Evolutionary conservation across 1,140 invertebrate species (phyloP), one percentile per base, ranked within the genome.

Genomic region (Drosophila prosaltans): DNA sequence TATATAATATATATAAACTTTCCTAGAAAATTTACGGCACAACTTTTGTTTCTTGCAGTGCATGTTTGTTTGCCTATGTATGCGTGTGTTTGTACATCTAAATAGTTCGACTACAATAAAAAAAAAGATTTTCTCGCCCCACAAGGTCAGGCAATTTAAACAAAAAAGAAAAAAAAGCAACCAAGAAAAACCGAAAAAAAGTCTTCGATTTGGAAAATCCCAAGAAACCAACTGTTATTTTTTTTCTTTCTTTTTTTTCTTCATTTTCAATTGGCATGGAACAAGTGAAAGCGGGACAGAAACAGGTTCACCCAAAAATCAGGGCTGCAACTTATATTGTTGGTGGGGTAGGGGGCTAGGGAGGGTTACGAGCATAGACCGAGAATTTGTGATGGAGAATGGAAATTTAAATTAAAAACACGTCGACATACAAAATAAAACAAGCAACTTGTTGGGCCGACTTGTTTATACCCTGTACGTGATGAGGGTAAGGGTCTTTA

Each of bases 331-430:
- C 32, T 7, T 7, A 30, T 3, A 30, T 30, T 30, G 28, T 30
- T 3, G 43, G 5, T 0, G 5, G 41, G 11, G 16, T 1, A 4
- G 41, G 11, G 43, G 16, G 45, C 7, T 1, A 3, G 10, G 21
- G 8, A 21, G 45, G 45, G 32, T 6, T 36, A 2, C 7, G 45
- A 36, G 6, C 6, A 5, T 6, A 36, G 32, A 51, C 45, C 45
- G 45, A 51, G 45, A 51, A 51, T 51, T 51, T 51, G 45, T 51
- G 45, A 64, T 26, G 65, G 30, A 24, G 26, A 16, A 67, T 74
- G 65, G 51, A 71, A 80, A 83, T 86, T 86, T 80, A 88, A 86
- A 86, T 86, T 86, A 86, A 88, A 88, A 86, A 88, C 80, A 86
- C 83, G 76, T 88, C 72, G 69, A 76, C 80, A 86, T 74, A 55